Evolutionary conservation across 1,140 invertebrate genomes (phyloP).

Genomic region (Zaprionus nigranus): DNA sequence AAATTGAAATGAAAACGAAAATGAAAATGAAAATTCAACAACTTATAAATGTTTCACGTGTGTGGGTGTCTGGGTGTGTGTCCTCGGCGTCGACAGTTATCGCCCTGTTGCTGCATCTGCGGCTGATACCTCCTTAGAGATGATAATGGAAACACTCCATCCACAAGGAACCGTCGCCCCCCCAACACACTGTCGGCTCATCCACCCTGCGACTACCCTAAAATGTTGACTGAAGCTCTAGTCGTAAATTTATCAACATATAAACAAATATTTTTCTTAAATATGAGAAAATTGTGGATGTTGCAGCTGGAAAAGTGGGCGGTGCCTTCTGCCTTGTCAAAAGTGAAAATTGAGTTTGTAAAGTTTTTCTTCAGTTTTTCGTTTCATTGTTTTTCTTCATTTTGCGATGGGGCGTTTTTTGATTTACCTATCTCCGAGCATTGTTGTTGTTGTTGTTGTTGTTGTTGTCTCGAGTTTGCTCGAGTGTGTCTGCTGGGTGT

Average conservation of each 20-base stretch:
- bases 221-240: constrained; percentile 44
- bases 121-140: constrained; percentile 63
- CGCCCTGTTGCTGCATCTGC: constrained; percentile 45
- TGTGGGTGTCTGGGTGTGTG: constrained; percentile 19
- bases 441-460: constrained; percentile 16
- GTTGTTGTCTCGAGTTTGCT: constrained; percentile 29
- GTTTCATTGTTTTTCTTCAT: constrained; percentile 26
- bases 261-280: constrained; percentile 82
- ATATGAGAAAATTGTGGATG: constrained; percentile 71
- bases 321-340: constrained; percentile 56
- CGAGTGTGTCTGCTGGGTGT: constrained; percentile 58
- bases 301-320: constrained; percentile 57
- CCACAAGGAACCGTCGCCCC: background rate
- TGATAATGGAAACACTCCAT: constrained; percentile 54
- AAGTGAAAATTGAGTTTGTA: constrained; percentile 79
- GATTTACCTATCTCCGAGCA: constrained; percentile 33
- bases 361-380: constrained; percentile 56
- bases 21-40: constrained; percentile 77
- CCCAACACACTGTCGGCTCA: background rate
- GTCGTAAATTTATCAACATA: constrained; percentile 72
- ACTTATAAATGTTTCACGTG: constrained; percentile 67
- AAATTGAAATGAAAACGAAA: constrained; percentile 67
- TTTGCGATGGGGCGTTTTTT: constrained; percentile 33
- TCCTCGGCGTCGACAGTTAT: constrained; percentile 38
- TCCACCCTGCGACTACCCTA: constrained; percentile 2